Evolutionary conservation across 2,888 invertebrate species (phyloP).

Genomic region (Himalopsyche anomala): DNA sequence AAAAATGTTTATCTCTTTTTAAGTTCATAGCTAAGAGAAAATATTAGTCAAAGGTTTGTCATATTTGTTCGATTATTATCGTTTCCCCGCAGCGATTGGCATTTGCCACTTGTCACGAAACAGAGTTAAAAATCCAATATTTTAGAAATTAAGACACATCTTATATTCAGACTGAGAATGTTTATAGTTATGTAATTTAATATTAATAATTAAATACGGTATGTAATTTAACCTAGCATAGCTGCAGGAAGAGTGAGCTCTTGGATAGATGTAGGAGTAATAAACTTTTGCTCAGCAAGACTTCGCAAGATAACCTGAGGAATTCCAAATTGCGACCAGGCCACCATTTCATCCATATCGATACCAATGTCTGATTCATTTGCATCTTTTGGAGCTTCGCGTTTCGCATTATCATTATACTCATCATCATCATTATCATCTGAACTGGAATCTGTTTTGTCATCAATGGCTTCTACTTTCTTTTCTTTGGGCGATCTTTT

Average conservation of each 20-base stretch:
- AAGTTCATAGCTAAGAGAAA: no score
- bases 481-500: slow-evolving; percentile 22
- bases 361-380: slow-evolving; percentile 61
- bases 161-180: no score
- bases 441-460: slow-evolving; percentile 62
- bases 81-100: no score
- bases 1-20: no score
- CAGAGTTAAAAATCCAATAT: no score
- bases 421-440: slow-evolving; percentile 47
- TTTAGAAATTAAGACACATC: no score
- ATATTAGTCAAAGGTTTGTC: no score
- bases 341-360: slow-evolving; percentile 74
- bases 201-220: no score
- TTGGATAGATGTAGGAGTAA: slow-evolving; percentile 93
- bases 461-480: slow-evolving; percentile 50
- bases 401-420: slow-evolving; percentile 6
- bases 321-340: slow-evolving; percentile 84
- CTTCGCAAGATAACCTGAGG: slow-evolving; percentile 84
- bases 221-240: slow-evolving; percentile 80
- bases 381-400: slow-evolving; percentile 56
- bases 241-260: slow-evolving; percentile 87
- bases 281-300: slow-evolving; percentile 85
- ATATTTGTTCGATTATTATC: no score
- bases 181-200: no score
- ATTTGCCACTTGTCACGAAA: no score